Evolutionary conservation across 2,888 invertebrate species (phyloP), one percentile per base, ranked within the genome.

Genomic region (Mactromeris polynyma): DNA sequence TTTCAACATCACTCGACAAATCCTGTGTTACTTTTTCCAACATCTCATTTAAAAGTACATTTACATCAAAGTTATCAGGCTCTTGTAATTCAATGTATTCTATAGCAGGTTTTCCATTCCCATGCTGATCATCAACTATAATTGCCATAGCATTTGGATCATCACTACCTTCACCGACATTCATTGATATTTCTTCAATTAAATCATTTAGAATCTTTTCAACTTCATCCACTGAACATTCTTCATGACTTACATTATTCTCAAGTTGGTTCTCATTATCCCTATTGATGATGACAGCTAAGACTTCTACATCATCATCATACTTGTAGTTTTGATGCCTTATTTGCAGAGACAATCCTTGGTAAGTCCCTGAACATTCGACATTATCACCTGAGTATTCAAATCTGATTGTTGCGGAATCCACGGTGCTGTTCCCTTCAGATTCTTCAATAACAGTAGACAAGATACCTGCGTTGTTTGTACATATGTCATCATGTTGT

Each of bases 181-280:
- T 79, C 46, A 79, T 79, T 19, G 79, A n/a, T 0, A 79, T 42
- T 26, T 79, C 46, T 79, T 79, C 79, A 40, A 79, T 58, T 58
- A 58, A 33, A 58, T 80, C 51, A 80, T 80, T 80, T 9, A 46
- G 31, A 46, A 51, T 21, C 26, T 46, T 79, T 42, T 46, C 42
- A 42, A 46, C 40, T 31, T 51, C 33, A 51, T 81, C 81, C 31
- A 31, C 33, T 17, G 81, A 42, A 2, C 40, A 26, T 40, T 38
- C 36, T 7, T 46, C 19, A 51, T 26, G n/a, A 19, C 54, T n/a
- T 38, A n/a, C 40, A 81, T 79, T 40, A 19, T n/a, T 79, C 21
- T 79, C 42, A 42, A 21, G 1, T 31, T 79, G 14, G 0, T 40
- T 42, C 0, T 79, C 79, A 26, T 42, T 33, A 73, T 36, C 36